These are phyloP conservation scores for Caenorhabditis latens DNA, from an alignment of 1,140 invertebrate species.

Conservation along the genomic window DNA sequence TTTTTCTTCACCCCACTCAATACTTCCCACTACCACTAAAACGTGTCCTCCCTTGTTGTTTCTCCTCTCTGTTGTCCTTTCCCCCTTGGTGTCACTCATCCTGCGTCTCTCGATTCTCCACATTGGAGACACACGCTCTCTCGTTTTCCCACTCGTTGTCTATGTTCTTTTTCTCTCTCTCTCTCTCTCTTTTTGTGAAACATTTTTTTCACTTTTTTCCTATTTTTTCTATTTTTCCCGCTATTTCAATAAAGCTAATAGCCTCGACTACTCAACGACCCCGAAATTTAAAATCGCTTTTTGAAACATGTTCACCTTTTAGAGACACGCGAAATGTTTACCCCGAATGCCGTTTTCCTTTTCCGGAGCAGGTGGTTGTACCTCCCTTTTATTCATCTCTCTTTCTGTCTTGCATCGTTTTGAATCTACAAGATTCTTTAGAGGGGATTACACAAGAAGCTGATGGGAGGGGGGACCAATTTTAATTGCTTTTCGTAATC, in stretches of 20 bases:
- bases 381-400: neutral
- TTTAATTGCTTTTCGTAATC: conserved; percentile 53
- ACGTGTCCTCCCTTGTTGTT: conserved; percentile 13
- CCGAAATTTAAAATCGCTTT: neutral
- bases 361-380: conserved; percentile 40
- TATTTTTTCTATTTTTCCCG: neutral
- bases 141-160: conserved; percentile 17
- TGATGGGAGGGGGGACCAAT: neutral
- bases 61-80: conserved; percentile 18
- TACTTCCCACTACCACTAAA: neutral
- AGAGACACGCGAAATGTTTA: conserved; percentile 48
- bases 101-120: conserved; percentile 40
- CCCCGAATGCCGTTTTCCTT: neutral
- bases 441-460: conserved; percentile 24
- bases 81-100: neutral
- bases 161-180: neutral
- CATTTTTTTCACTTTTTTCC: neutral
- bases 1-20: neutral
- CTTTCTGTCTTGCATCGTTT: neutral
- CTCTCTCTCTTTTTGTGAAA: neutral
- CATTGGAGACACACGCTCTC: conserved; percentile 29
- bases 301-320: neutral
- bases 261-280: too few relatives aligned
- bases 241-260: neutral
- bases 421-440: neutral